phyloP scores from a whole-genome alignment of 1,140 invertebrate species.

The Drosophila malerkotliana region DNA sequence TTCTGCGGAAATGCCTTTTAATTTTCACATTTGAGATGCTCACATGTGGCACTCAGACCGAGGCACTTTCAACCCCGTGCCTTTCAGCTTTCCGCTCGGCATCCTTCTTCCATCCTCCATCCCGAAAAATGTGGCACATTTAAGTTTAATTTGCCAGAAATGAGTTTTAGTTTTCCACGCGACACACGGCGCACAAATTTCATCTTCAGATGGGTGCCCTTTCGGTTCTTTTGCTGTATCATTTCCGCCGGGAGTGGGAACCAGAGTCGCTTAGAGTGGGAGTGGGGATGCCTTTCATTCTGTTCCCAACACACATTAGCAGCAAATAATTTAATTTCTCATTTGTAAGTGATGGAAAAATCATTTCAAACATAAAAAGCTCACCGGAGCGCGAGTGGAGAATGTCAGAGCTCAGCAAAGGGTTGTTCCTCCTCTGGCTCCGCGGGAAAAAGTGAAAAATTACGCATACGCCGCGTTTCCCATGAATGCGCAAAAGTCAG shows the following conservation, averaged over 20 bases:
- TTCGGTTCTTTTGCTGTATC: conserved; percentile 70
- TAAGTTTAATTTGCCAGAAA: conserved; percentile 82
- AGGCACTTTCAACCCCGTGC: conserved; percentile 21
- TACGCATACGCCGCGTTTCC: conserved; percentile 76
- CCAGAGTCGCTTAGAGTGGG: conserved; percentile 6
- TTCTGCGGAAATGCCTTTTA: conserved; percentile 83
- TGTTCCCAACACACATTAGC: conserved; percentile 63
- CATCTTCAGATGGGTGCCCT: conserved; percentile 60
- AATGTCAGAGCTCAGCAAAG: conserved; percentile 25
- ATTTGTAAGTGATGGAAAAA: conserved; percentile 64
- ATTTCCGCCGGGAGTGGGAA: conserved; percentile 54
- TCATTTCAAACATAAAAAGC: conserved; percentile 56
- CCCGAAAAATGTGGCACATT: conserved; percentile 64
- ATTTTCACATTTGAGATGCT: conserved; percentile 79
- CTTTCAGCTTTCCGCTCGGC: conserved; percentile 47
- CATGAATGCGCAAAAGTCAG: conserved; percentile 64
- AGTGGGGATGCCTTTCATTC: conserved; percentile 1
- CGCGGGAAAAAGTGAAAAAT: conserved; percentile 50
- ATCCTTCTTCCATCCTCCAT: conserved; percentile 22
- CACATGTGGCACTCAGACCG: conserved; percentile 17
- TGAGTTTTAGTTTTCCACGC: conserved; percentile 78
- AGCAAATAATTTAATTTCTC: conserved; percentile 81
- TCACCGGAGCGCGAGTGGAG: conserved; percentile 13
- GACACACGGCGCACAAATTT: conserved; percentile 64
- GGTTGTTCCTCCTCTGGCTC: conserved; percentile 17